Percentiles rank a stretch among this genome's conserved stretches.
phyloP scores from a whole-genome alignment of 2,113 vertebrate genomes.

The Machaerirhynchus nigripectus region DNA sequence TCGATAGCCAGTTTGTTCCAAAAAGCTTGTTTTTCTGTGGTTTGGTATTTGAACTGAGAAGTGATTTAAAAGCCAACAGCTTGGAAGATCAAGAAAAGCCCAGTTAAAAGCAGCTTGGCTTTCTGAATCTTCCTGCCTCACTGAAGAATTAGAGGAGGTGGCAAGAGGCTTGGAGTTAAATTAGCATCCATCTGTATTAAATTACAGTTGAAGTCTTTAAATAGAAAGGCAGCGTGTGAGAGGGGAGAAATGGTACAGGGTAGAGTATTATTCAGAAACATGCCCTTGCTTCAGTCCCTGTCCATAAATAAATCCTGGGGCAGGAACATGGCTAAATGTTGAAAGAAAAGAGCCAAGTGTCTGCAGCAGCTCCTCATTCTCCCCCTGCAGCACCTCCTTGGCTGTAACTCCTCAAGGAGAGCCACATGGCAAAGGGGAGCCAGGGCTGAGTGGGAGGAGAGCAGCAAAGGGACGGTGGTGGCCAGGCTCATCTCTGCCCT shows the following conservation, averaged over 20 bases:
- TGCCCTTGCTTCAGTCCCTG: constrained; percentile 27
- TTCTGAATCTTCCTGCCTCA: constrained; percentile 19
- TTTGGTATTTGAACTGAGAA: not conserved
- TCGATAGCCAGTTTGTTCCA: not conserved
- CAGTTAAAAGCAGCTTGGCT: constrained; percentile 13
- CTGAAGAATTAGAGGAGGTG: constrained; percentile 23
- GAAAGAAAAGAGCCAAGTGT: not conserved
- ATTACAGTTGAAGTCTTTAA: constrained; percentile 45
- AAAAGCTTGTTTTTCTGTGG: not conserved
- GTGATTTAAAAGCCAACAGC: constrained; percentile 23
- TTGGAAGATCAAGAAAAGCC: constrained; percentile 11
- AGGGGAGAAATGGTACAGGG: not conserved
- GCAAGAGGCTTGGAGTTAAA: not conserved
- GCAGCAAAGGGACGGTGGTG: fast-evolving
- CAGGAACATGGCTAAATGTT: not conserved
- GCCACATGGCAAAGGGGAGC: not conserved
- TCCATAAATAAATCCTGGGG: constrained; percentile 24
- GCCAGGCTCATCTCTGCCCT: not conserved
- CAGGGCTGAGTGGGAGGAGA: not conserved
- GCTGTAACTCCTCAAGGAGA: not conserved
- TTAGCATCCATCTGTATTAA: constrained; percentile 49
- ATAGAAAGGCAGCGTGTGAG: constrained; percentile 14
- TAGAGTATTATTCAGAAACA: constrained; percentile 12
- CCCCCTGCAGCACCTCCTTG: not conserved
- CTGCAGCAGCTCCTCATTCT: not conserved